Base-by-base conservation (phyloP, 1,140 invertebrate species). In the Aphis craccivora region DNA sequence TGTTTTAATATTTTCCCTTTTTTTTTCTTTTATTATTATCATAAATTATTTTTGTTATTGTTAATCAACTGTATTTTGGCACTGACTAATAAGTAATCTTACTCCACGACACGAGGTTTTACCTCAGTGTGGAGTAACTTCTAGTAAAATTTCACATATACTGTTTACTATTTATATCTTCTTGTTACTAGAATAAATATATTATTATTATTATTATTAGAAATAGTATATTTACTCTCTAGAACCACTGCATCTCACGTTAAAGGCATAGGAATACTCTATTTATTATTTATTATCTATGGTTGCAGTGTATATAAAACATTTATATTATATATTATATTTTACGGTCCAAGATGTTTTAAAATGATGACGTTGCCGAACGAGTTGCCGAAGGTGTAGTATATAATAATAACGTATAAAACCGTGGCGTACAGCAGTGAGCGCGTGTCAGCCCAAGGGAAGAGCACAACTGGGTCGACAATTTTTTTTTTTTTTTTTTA, bases 401-500 rank as follows among this genome's bases (percentile, higher is more conserved):
- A 83, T 40, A 83, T 81, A 35, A 81, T 81, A 81, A 37, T 37
- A 37, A 45, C 84, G 84, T 48, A n/a, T n/a, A 35, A 2, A 30
- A 88, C 43, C 37, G 37, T 84, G 35, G 37, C 11, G 2, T 23
- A 84, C 23, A 84, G 37, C 37, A 40, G 37, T 25, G 9, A 84
- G 37, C 37, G 83, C 37, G 86, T 88, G 45, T 48, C 48, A 11
- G 89, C 53, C 37, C 35, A 22, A 25, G 23, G 53, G 60, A 60
- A 45, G 30, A 43, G 45, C 35, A 89, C 45, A 35, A 53, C 60
- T 76, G 48, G 40, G 88, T 89, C 9, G 35, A 55, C 48, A 35
- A 55, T 9, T 55, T 35, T 89, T 89, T 92, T 90, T 90, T 90
- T 67, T 67, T 60, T 43, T 81, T 81, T 92, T 92, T 92, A 92